A percentile compares a stretch with the other conserved stretches of the same genome.
Evolutionary conservation across 2,888 invertebrate species (phyloP).

Genomic region (Physocephala rufipes): DNA sequence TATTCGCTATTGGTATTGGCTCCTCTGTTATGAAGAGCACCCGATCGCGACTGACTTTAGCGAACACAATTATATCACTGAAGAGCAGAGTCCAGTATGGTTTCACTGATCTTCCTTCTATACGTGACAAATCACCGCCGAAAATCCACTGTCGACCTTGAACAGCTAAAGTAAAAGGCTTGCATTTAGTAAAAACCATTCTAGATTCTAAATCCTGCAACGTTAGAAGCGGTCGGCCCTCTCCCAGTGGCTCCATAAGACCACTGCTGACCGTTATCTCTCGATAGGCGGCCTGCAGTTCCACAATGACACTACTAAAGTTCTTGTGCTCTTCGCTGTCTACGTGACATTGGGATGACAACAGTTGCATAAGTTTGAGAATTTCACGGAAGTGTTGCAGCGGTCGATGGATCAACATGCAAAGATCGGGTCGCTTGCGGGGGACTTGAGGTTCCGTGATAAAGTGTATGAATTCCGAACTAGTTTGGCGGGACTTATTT

Average conservation of each 20-base stretch:
- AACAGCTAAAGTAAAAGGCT: constrained; percentile 85
- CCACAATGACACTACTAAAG: constrained; percentile 64
- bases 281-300: constrained; percentile 74
- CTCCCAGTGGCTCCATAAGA: constrained; percentile 85
- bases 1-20: constrained; percentile 79
- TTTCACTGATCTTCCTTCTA: constrained; percentile 82
- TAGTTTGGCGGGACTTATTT: constrained; percentile 77
- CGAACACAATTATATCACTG: constrained; percentile 84
- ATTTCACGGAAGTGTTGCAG: constrained; percentile 81
- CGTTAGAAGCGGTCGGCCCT: constrained; percentile 82
- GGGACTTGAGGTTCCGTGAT: constrained; percentile 84
- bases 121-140: constrained; percentile 83
- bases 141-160: constrained; percentile 90
- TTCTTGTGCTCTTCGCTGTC: constrained; percentile 66
- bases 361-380: constrained; percentile 70
- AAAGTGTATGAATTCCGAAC: constrained; percentile 81
- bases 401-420: constrained; percentile 84
- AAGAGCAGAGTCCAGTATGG: constrained; percentile 88
- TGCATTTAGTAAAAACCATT: constrained; percentile 89
- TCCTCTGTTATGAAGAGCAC: constrained; percentile 90
- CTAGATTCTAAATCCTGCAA: constrained; percentile 87
- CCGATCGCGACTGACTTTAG: constrained; percentile 85
- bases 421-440: constrained; percentile 82
- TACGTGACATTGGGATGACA: constrained; percentile 65
- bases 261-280: constrained; percentile 86